Base-by-base conservation (phyloP, 2,113 vertebrate species). In the Bufo gargarizans region DNA sequence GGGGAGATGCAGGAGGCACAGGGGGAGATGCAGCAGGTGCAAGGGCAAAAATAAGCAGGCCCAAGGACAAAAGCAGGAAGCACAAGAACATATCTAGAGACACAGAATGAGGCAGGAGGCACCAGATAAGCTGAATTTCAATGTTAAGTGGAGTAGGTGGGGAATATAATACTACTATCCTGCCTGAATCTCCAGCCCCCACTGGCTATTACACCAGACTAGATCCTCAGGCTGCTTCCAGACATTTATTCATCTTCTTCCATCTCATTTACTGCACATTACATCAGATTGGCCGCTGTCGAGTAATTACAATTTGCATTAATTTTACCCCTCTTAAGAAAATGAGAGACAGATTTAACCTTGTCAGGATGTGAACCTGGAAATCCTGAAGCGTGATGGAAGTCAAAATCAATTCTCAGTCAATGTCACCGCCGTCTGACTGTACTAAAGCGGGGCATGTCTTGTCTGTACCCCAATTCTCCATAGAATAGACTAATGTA, bases 301-400 rank as follows among this genome's bases (percentile, higher is more conserved):
- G 8, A 43, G 19, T 69, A 85, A 85, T 85, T 85, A 85, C 65
- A 72, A 85, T 85, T 74, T 85, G 83, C 83, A 85, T 85, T 53
- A n/a, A 85, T 85, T 72, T 67, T 6, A 16, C 71, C n/a, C 67
- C 83, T 85, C 53, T 85, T 74, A 85, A 43, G 49, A 67, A 58
- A 53, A 85, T 85, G 83, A 85, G 71, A 84, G 67, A 55, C 8
- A 43, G 50, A 55, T 72, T 85, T 85, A 85, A 74, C 83, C 83
- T 85, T 74, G 83, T 58, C 49, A 17, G 83, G 63, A 55, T 53
- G 20, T 71, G 82, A 71, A 71, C 47, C 63, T 33, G 6, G 16
- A 49, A 49, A 76, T 3, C 72, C 12, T 71, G 22, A 12, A 43
- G 13, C 67, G 22, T 43, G 67, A 71, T 43, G 67, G 67, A 33